Conservation (phyloP, 2,797 vertebrate genomes). For the Intellagama lesueurii region DNA sequence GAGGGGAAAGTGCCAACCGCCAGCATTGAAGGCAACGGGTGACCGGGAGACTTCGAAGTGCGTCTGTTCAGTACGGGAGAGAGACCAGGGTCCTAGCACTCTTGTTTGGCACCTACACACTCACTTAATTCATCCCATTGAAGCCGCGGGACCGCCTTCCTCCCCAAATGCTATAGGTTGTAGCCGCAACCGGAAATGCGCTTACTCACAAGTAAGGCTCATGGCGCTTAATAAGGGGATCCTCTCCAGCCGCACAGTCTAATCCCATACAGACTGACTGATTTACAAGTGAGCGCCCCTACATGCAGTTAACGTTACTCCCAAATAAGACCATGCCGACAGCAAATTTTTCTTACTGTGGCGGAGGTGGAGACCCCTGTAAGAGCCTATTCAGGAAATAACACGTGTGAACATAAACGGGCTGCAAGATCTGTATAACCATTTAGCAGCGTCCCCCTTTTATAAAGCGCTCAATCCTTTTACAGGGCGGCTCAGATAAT, state of each 20-base stretch:
- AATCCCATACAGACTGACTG: too few species aligned
- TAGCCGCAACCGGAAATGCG: not conserved
- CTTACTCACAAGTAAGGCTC: not conserved
- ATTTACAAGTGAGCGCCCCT: not conserved
- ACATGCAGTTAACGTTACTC: too few species aligned
- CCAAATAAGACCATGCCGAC: too few species aligned
- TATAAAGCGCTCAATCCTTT: not conserved
- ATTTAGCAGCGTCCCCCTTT: not conserved
- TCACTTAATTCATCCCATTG: not conserved
- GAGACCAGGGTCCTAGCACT: too few species aligned
- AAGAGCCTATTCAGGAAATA: not conserved
- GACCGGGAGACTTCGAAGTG: too few species aligned
- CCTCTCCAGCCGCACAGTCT: not conserved
- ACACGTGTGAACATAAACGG: not conserved
- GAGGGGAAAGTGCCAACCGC: too few species aligned
- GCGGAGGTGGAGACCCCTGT: not conserved
- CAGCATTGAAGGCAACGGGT: too few species aligned
- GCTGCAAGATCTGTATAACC: not conserved
- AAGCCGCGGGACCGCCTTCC: not conserved
- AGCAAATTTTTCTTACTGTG: not conserved
- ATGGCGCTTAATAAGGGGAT: not conserved
- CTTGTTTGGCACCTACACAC: not conserved
- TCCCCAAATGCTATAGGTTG: too few species aligned
- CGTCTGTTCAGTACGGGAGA: too few species aligned
- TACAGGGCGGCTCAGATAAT: not conserved